Evolutionary conservation across 1,140 invertebrate genomes (phyloP), one percentile per base, ranked within the genome.

Genomic region (Aphidius ervi): DNA sequence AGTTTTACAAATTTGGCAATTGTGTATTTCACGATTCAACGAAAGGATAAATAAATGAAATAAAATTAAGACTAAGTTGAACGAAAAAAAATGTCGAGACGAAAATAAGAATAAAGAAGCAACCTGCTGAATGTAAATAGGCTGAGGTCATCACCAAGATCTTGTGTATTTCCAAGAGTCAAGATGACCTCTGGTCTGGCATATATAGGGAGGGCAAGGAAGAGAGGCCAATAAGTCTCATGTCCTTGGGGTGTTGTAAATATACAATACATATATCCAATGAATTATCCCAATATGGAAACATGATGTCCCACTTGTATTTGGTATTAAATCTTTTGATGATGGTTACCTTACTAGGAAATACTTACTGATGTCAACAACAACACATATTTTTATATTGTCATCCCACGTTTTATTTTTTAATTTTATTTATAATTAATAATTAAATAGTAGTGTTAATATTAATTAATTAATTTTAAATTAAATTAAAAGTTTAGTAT

Each of bases 221-320:
- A 31, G 23, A 31, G 23, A 31, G 23, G 4, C 23, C 49, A 9
- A 45, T 42, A n/a, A 23, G 20, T 20, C 20, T 37, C 58, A 5
- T 57, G 41, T 6, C 43, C 52, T 54, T 31, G 16, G 42, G 31
- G 9, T 58, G 52, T 45, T 58, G 54, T 10, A 47, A 42, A 55
- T 50, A 53, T 54, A 31, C 23, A 58, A 52, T 16, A 43, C 46
- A 60, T 67, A 52, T 67, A 72, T 75, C 73, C 72, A 75, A 67
- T 67, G 59, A 57, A 45, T 20, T 37, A 54, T 53, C 68, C 70
- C 52, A 65, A 71, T 71, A 74, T 71, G 71, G 68, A 56, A 23
- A 45, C 59, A 41, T 23, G 63, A 54, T 76, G 73, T 69, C 73
- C 74, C 70, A 77, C 63, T 77, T 77, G 68, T 65, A 65, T 72